Evolutionary conservation across 2,113 vertebrate species (phyloP).

Genomic region (human): GRCh38 chr2:231362001-231362500

Average conservation of each 20-base stretch:
- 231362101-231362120: background rate
- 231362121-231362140: background rate
- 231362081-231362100: background rate
- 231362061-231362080: background rate
- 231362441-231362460: background rate
- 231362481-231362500: background rate
- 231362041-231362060: accelerated
- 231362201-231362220: background rate
- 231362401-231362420: background rate
- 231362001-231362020: background rate
- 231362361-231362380: accelerated
- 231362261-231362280: background rate
- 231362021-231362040: no score
- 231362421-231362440: background rate
- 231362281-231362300: background rate
- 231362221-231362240: background rate
- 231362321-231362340: accelerated
- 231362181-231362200: background rate
- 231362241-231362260: background rate
- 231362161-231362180: background rate
- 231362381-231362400: background rate
- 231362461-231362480: background rate
- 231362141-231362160: background rate
- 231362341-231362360: background rate
- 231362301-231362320: background rate